Evolutionary conservation across 2,113 vertebrate species (phyloP).

Genomic region (Jacana jacana): DNA sequence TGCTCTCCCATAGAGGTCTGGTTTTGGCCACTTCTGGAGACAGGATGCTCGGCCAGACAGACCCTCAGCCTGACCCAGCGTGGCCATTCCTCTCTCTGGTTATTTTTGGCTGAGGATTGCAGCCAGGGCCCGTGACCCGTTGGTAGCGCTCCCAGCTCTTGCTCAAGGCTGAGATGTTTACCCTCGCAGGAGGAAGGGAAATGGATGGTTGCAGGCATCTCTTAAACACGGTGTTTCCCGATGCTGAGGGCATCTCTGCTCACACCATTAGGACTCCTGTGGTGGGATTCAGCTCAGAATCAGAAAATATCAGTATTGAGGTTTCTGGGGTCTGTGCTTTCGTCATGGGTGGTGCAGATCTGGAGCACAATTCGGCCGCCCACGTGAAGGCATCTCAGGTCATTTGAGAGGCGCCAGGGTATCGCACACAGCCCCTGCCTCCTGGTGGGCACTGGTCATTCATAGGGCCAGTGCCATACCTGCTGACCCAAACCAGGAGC

Average conservation of each 20-base stretch:
- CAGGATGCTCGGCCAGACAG: background rate
- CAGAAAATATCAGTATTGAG: background rate
- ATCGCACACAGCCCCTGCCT: rapidly evolving
- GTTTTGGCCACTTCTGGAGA: background rate
- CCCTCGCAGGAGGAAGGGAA: rapidly evolving
- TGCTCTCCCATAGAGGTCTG: background rate
- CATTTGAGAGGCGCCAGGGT: background rate
- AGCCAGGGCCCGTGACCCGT: background rate
- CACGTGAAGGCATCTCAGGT: background rate
- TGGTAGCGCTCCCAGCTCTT: background rate
- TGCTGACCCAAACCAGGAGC: background rate
- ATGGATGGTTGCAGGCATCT: rapidly evolving
- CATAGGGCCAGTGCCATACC: rapidly evolving
- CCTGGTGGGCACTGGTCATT: background rate
- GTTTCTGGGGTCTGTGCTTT: background rate
- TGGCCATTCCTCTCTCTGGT: background rate
- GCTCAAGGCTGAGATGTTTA: background rate
- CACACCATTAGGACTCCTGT: rapidly evolving
- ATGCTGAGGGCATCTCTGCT: background rate
- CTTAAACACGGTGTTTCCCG: rapidly evolving
- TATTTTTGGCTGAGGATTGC: background rate
- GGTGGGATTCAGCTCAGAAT: background rate
- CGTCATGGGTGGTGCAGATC: background rate
- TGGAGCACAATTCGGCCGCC: rapidly evolving
- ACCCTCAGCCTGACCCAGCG: background rate